Evolutionary conservation across 2,113 vertebrate genomes (phyloP).

Genomic region (Sylvietta virens): DNA sequence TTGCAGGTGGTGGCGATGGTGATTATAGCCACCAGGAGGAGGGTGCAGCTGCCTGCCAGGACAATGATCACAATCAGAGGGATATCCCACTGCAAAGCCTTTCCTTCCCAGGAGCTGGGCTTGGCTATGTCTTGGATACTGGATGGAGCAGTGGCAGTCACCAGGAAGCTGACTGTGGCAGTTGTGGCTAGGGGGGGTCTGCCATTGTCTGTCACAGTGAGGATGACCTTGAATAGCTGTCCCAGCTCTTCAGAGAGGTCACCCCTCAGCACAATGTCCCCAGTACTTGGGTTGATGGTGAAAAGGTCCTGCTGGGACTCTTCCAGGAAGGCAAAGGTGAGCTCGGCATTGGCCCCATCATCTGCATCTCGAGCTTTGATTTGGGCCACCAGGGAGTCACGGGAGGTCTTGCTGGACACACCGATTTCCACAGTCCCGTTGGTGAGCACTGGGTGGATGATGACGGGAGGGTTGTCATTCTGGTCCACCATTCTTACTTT

Average conservation of each 20-base stretch:
- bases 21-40: slow-evolving; percentile 90
- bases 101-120: slow-evolving; percentile 68
- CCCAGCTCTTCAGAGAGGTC: slow-evolving; percentile 84
- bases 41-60: slow-evolving; percentile 89
- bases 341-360: slow-evolving; percentile 84
- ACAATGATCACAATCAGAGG: slow-evolving; percentile 90
- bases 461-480: slow-evolving; percentile 88
- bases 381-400: slow-evolving; percentile 83
- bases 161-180: slow-evolving; percentile 82
- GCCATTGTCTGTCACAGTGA: slow-evolving; percentile 84
- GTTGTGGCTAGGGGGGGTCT: slow-evolving; percentile 83
- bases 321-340: slow-evolving; percentile 83
- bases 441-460: slow-evolving; percentile 80
- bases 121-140: slow-evolving; percentile 72
- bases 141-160: slow-evolving; percentile 76
- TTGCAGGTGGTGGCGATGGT: slow-evolving; percentile 92
- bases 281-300: slow-evolving; percentile 81
- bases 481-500: slow-evolving; percentile 89
- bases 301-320: slow-evolving; percentile 81
- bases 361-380: slow-evolving; percentile 89
- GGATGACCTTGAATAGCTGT: slow-evolving; percentile 78
- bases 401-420: slow-evolving; percentile 84
- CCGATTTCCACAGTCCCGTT: slow-evolving; percentile 87
- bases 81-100: slow-evolving; percentile 83
- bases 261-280: slow-evolving; percentile 82